A percentile compares a stretch with the other conserved stretches of the same genome.
Conservation (phyloP, 2,113 vertebrate genomes). For the Dromaius novaehollandiae region DNA sequence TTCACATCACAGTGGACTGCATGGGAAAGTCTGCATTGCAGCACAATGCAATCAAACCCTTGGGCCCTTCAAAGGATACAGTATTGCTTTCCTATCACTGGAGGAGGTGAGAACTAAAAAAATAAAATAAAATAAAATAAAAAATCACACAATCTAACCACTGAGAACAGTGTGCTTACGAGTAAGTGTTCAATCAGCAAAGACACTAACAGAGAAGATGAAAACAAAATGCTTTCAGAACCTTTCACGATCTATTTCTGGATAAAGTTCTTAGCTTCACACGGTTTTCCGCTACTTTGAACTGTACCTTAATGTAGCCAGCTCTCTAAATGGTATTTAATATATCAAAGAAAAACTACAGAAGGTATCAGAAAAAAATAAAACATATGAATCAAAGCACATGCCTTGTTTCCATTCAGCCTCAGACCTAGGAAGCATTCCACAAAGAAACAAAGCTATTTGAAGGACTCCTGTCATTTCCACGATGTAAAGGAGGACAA, state of each 20-base stretch:
- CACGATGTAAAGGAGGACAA: not conserved
- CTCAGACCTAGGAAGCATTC: not conserved
- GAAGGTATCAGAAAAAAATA: not conserved
- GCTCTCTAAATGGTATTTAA: not conserved
- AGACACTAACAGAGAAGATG: constrained; percentile 4
- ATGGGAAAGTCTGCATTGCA: not conserved
- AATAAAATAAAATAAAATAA: not conserved
- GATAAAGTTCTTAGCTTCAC: constrained; percentile 8
- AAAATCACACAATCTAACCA: not conserved
- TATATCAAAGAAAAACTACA: not conserved
- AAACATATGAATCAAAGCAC: not conserved
- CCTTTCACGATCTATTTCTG: constrained; percentile 53
- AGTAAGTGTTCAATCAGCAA: not conserved
- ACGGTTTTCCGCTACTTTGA: constrained; percentile 26
- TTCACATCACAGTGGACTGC: constrained; percentile 4
- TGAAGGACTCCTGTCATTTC: not conserved
- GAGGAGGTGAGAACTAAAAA: not conserved
- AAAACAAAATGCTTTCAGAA: constrained; percentile 60
- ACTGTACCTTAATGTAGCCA: constrained; percentile 4
- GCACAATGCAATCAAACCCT: constrained; percentile 25
- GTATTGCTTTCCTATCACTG: not conserved
- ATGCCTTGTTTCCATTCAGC: not conserved
- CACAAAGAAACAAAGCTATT: not conserved
- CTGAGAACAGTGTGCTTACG: constrained; percentile 18
- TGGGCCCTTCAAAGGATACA: constrained; percentile 27